Base-by-base conservation (phyloP, 2,113 vertebrate species). In the Otus sunia region DNA sequence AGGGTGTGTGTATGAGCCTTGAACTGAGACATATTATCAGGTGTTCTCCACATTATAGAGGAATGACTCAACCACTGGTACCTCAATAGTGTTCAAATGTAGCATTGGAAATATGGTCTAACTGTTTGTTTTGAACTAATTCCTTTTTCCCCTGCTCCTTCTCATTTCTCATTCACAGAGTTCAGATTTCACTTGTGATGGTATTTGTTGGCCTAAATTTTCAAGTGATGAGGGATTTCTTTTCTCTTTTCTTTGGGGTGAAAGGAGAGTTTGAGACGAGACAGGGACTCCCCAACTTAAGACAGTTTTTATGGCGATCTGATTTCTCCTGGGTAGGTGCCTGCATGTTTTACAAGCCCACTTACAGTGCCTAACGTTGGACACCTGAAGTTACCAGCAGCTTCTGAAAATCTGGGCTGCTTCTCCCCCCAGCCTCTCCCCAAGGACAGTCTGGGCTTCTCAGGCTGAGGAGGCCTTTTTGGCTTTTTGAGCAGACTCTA, bases 11-110 rank as follows among this genome's bases (percentile, higher is more conserved):
- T 52, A 5, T 59, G 69, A 81, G 75, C 63, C 52, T 25, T 21
- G 73, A 53, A 15, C 62, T 22, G 36, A 50, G 93, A 73, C 32
- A 5, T 29, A 4, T n/a, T 63, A 4, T 58, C 84, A 59, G 84
- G 68, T 76, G 62, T 76, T 89, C 71, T 56, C 78, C 60, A 9
- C 15, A 0, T 55, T 23, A 4, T 2, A 32, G 62, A 71, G 93
- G 66, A 52, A 18, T 2, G 12, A 82, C 88, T 85, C 93, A 83
- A 79, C 86, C 92, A 27, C 88, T 72, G 87, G 94, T 94, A 94
- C 96, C 97, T 96, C 94, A 93, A 3, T 11, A 36, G 19, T 72
- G 79, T 50, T 68, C 88, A 85, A 22, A 82, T 82, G 90, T 86
- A 92, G 85, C 95, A 58, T 6, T 92, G 86, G 39, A 72, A 77